These are phyloP conservation scores for Notothenia rossii DNA, from an alignment of 2,113 vertebrate species.

Conservation along the genomic window DNA sequence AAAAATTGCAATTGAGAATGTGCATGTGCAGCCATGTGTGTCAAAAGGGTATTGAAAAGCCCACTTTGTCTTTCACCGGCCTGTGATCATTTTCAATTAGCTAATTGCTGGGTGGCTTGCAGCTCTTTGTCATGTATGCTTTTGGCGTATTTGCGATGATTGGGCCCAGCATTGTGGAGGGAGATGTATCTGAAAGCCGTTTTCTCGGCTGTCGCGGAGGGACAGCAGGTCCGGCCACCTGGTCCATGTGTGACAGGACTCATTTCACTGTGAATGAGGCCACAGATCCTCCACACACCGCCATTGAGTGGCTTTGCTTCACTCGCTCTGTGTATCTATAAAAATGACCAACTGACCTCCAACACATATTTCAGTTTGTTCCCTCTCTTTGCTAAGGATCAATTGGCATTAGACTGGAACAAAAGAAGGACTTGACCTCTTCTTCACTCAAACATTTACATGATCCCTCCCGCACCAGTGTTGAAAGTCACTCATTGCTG, in stretches of 20 bases:
- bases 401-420: slow-evolving; percentile 24
- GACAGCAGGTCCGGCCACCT: slow-evolving; percentile 68
- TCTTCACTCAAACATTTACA: slow-evolving; percentile 26
- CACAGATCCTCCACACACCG: slow-evolving; percentile 18
- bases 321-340: slow-evolving; percentile 3
- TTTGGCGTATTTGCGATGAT: slow-evolving; percentile 47
- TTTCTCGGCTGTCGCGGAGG: not conserved
- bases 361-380: not conserved
- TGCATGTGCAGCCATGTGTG: slow-evolving; percentile 35
- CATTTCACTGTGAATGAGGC: slow-evolving; percentile 32
- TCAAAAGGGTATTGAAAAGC: slow-evolving; percentile 56
- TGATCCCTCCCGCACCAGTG: slow-evolving; percentile 2
- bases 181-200: slow-evolving; percentile 47
- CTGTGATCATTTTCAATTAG: slow-evolving; percentile 71
- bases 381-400: not conserved
- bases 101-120: slow-evolving; percentile 52
- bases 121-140: slow-evolving; percentile 54
- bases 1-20: slow-evolving; percentile 12
- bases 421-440: not conserved
- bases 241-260: slow-evolving; percentile 52
- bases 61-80: slow-evolving; percentile 60
- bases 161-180: slow-evolving; percentile 38
- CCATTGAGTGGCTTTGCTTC: not conserved
- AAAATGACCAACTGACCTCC: slow-evolving; percentile 21
- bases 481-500: slow-evolving; percentile 8